A percentile compares a stretch with the other conserved stretches of the same genome.
Evolutionary conservation across 2,797 vertebrate genomes (phyloP).

Genomic region (Aselliscus stoliczkanus): DNA sequence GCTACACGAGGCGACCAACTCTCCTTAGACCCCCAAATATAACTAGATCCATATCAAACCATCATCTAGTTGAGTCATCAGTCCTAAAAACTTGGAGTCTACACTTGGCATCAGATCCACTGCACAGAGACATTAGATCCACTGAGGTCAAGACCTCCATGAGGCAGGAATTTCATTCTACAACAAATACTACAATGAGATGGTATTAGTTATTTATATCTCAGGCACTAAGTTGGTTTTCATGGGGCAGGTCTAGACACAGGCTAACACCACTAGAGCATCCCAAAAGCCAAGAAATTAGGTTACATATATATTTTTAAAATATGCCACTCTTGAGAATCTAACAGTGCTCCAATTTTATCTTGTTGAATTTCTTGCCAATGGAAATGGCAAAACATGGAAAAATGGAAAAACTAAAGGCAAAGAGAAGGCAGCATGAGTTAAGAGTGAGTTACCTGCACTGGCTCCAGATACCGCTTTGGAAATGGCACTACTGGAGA

Average conservation of each 20-base stretch:
- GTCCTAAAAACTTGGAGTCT: not conserved
- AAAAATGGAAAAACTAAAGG: not conserved
- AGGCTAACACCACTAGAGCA: not conserved
- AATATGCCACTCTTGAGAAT: not conserved
- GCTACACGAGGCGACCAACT: not conserved
- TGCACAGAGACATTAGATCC: not conserved
- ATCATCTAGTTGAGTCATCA: not conserved
- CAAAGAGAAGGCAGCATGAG: not conserved
- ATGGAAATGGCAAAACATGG: not conserved
- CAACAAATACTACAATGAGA: not conserved
- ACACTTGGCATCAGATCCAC: not conserved
- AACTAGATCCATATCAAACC: not conserved
- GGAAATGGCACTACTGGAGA: constrained; percentile 95
- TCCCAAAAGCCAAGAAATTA: not conserved
- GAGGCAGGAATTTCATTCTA: not conserved
- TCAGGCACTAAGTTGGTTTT: not conserved
- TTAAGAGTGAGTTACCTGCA: constrained; percentile 82
- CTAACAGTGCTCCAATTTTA: not conserved
- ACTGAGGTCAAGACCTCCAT: not conserved
- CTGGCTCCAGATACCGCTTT: constrained; percentile 95
- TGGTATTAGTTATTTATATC: not conserved
- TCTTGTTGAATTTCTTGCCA: not conserved
- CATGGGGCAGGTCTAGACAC: not conserved
- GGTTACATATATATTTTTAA: not conserved
- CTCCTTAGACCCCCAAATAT: not conserved